Percentiles rank a stretch among this genome's conserved stretches.
Evolutionary conservation across 2,888 invertebrate species (phyloP).

Genomic region (Argyresthia albistria): DNA sequence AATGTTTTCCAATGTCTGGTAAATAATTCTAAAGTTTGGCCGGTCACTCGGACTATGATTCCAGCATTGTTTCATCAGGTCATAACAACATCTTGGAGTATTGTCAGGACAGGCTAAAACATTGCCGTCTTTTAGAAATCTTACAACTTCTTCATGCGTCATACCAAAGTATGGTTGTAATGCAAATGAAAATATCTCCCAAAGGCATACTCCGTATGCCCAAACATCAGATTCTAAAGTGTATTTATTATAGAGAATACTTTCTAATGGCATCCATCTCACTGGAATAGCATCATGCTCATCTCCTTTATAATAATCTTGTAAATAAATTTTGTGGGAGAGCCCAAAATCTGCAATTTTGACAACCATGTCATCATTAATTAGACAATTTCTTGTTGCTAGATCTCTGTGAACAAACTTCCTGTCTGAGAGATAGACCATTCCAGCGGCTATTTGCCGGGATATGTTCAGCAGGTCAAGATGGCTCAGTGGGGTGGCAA

Average conservation of each 20-base stretch:
- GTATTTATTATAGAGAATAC: conserved; percentile 96
- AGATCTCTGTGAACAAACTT: conserved; percentile 97
- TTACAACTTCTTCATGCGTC: conserved; percentile 97
- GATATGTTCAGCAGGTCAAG: conserved; percentile 89
- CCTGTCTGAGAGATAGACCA: conserved; percentile 94
- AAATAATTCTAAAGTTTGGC: conserved; percentile 88
- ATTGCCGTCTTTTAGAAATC: conserved; percentile 94
- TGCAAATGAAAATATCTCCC: conserved; percentile 98
- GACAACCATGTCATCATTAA: conserved; percentile 93
- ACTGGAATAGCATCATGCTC: conserved; percentile 97
- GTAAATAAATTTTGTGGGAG: conserved; percentile 94
- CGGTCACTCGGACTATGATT: conserved; percentile 87
- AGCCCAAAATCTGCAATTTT: conserved; percentile 98
- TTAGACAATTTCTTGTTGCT: conserved; percentile 95
- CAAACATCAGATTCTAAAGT: conserved; percentile 97
- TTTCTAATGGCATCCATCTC: conserved; percentile 98
- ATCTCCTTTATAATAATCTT: conserved; percentile 96
- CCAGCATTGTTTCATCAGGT: conserved; percentile 96
- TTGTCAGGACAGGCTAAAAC: conserved; percentile 92
- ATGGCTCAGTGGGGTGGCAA: conserved; percentile 79
- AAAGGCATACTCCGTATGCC: conserved; percentile 96
- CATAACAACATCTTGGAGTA: conserved; percentile 88
- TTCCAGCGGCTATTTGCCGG: conserved; percentile 92
- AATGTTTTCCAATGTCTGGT: conserved; percentile 83
- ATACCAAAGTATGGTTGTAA: conserved; percentile 97